Conservation (phyloP, 2,888 invertebrate genomes). For the Quadriops clusia region DNA sequence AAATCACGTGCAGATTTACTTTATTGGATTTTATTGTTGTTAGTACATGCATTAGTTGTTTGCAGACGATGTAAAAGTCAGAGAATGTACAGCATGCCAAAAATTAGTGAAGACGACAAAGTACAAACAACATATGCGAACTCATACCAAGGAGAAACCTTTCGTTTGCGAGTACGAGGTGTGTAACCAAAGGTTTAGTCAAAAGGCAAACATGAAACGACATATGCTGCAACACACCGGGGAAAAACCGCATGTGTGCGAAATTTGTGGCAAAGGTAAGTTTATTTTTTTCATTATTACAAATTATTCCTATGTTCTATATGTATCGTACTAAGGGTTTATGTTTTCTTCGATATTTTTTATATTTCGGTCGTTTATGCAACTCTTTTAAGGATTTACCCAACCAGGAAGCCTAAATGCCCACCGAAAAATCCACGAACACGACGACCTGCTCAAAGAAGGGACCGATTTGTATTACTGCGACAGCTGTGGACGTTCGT, state of each 20-base stretch:
- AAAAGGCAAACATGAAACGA: conserved; percentile 10
- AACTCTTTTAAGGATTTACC: conserved; percentile 11
- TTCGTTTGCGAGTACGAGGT: conserved; percentile 10
- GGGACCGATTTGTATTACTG: conserved; percentile 5
- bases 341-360: not conserved
- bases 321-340: not conserved
- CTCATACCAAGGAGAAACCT: conserved; percentile 11
- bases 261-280: conserved; percentile 13
- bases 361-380: not conserved
- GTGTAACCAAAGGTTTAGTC: conserved; percentile 11
- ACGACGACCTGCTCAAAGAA: not conserved
- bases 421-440: conserved; percentile 9
- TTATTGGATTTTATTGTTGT: too few species aligned
- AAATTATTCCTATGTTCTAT: not conserved
- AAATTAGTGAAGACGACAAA: too few species aligned
- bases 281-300: conserved; percentile 1
- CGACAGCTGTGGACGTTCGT: conserved; percentile 13
- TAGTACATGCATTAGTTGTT: too few species aligned
- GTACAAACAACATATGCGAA: too few species aligned
- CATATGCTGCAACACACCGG: conserved; percentile 13
- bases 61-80: too few species aligned
- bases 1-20: too few species aligned
- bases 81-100: too few species aligned
- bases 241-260: conserved; percentile 12
- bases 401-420: conserved; percentile 11